Base-by-base conservation (phyloP, 2,888 invertebrate species). In the Phaedon cochleariae region DNA sequence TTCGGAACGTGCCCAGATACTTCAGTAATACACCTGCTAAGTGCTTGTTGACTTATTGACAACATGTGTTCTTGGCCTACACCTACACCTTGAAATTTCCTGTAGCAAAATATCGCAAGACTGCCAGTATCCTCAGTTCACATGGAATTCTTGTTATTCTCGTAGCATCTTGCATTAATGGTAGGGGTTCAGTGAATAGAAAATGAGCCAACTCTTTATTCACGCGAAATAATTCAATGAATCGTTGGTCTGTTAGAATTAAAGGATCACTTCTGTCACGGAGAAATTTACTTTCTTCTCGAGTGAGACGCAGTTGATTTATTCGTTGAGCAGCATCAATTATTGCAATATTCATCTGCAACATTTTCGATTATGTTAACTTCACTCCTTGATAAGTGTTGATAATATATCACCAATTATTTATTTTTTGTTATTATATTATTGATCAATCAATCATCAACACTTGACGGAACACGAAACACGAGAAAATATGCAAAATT, bases 71-170 rank as follows among this genome's bases (percentile, higher is more conserved):
- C 15, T 17, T 48, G 52, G 10, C 26, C 21, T 22, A 52, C 15
- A 52, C 52, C 52, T n/a, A n/a, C 15, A 20, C 1, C 15, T 52
- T 20, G 26, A 21, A 22, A 52, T 20, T 52, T 1, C 22, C 52
- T 1, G 52, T 52, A 4, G 52, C 52, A 26, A 22, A 52, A 52
- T 21, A 52, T 52, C 52, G 52, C 26, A 22, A 52, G 26, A 15
- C 52, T 1, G 52, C 52, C 4, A 52, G 52, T 9, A 52, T 52
- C 29, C 52, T n/a, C n/a, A n/a, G n/a, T n/a, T 29, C 15, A 52
- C 21, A 21, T 20, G n/a, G 22, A 20, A 17, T n/a, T 20, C 21
- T 1, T 21, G 20, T 52, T 12, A 10, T 41, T 10, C 41, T 41
- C 3, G 17, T 6, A 17, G 10, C 12, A 3, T 3, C 5, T 41